These are phyloP conservation scores for Urechis unicinctus DNA, from an alignment of 2,888 invertebrate genomes.

Conservation along the genomic window DNA sequence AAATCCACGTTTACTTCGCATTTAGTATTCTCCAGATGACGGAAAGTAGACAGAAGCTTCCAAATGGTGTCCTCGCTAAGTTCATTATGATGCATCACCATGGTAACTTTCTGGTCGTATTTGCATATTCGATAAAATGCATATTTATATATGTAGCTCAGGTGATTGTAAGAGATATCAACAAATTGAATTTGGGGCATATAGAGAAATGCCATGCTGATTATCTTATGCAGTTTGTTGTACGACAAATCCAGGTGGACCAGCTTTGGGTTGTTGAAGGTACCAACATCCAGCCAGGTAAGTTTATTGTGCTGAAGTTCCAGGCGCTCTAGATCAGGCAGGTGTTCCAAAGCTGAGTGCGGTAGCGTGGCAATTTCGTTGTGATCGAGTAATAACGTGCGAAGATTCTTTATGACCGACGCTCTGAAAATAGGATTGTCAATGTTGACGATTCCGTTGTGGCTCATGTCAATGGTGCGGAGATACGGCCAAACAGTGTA, in stretches of 20 bases:
- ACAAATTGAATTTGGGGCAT: slow-evolving; percentile 13
- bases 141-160: slow-evolving; percentile 20
- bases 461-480: slow-evolving; percentile 13
- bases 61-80: slow-evolving; percentile 13
- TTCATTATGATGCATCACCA: slow-evolving; percentile 14
- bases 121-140: slow-evolving; percentile 21
- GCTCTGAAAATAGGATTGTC: slow-evolving; percentile 9
- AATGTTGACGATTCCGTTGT: slow-evolving; percentile 14
- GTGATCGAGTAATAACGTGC: slow-evolving; percentile 10
- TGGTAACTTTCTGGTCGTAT: slow-evolving; percentile 7
- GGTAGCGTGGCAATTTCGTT: slow-evolving; percentile 17
- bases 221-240: slow-evolving; percentile 19
- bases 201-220: slow-evolving; percentile 23
- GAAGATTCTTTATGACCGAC: slow-evolving; percentile 9
- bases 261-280: slow-evolving; percentile 19
- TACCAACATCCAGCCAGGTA: slow-evolving; percentile 22
- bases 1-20: slow-evolving; percentile 11
- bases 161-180: slow-evolving; percentile 17
- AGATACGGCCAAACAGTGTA: slow-evolving; percentile 12
- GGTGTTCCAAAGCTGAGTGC: slow-evolving; percentile 13
- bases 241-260: slow-evolving; percentile 13
- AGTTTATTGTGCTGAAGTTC: slow-evolving; percentile 16
- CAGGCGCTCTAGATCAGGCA: slow-evolving; percentile 10
- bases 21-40: slow-evolving; percentile 12
- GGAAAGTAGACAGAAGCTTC: slow-evolving; percentile 17